Percentiles rank a stretch among this genome's conserved stretches.
Conservation (phyloP, 2,113 vertebrate genomes). For the Pyrgilauda ruficollis region DNA sequence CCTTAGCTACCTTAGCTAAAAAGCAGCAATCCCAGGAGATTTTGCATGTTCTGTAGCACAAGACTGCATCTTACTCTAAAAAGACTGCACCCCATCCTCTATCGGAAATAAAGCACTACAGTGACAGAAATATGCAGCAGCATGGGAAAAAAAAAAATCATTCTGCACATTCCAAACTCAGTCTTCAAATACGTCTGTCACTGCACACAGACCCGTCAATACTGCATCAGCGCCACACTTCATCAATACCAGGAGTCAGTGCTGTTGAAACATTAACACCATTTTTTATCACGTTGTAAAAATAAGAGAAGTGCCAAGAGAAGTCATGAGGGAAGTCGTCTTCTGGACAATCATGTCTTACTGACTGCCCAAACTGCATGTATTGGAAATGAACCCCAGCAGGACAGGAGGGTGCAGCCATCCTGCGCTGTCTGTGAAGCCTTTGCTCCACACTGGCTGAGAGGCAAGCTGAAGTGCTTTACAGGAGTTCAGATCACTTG, state of each 20-base stretch:
- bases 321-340: neutral
- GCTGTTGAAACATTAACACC: neutral
- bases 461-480: neutral
- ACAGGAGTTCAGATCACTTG: neutral
- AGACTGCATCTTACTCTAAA: neutral
- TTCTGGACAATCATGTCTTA: neutral
- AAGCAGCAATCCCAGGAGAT: neutral
- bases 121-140: neutral
- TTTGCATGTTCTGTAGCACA: neutral
- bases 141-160: neutral
- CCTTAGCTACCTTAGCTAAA: neutral
- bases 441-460: rapidly evolving
- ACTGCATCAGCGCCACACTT: neutral
- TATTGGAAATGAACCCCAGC: neutral
- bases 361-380: neutral
- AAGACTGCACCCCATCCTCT: neutral
- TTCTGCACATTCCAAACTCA: neutral
- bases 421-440: neutral
- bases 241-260: neutral
- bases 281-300: neutral
- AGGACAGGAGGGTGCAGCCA: neutral
- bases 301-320: neutral
- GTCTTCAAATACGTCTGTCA: rapidly evolving
- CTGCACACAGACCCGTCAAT: neutral
- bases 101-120: neutral